Percentiles rank a stretch among this genome's conserved stretches.
Evolutionary conservation across 1,140 invertebrate genomes (phyloP).

Genomic region (Whitmania pigra): DNA sequence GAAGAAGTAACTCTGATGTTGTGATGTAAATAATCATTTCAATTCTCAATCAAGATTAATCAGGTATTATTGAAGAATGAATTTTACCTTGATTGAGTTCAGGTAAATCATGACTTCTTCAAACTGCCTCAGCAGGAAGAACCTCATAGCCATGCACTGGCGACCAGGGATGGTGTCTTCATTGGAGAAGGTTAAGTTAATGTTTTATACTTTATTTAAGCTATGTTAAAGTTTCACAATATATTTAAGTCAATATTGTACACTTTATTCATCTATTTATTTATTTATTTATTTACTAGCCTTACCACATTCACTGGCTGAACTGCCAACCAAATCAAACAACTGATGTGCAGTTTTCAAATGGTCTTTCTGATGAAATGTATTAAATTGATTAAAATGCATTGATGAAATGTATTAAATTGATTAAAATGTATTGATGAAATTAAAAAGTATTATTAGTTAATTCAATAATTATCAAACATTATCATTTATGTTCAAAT

Average conservation of each 20-base stretch:
- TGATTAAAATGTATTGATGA: too few species aligned
- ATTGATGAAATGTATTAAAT: too few species aligned
- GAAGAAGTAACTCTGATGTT: constrained; percentile 63
- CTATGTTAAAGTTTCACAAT: too few species aligned
- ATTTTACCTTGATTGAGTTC: constrained; percentile 75
- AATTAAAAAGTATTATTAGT: too few species aligned
- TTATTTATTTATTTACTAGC: background rate
- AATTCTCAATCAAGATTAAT: background rate
- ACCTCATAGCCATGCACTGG: constrained; percentile 92
- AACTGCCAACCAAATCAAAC: constrained; percentile 88
- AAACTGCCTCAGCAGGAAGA: constrained; percentile 84
- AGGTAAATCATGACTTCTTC: constrained; percentile 90
- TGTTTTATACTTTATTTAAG: too few species aligned
- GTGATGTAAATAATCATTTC: too few species aligned
- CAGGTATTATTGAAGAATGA: too few species aligned
- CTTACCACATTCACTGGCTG: constrained; percentile 78
- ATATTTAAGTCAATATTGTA: too few species aligned
- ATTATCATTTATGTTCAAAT: too few species aligned
- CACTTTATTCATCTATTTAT: too few species aligned
- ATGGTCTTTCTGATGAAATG: constrained; percentile 63
- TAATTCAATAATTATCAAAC: background rate
- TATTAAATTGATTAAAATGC: too few species aligned
- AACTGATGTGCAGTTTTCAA: constrained; percentile 88
- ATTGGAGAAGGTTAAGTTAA: constrained; percentile 16
- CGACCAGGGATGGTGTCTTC: constrained; percentile 57